Conservation (phyloP, 1,140 invertebrate species). For the Ceratosolen solmsi region DNA sequence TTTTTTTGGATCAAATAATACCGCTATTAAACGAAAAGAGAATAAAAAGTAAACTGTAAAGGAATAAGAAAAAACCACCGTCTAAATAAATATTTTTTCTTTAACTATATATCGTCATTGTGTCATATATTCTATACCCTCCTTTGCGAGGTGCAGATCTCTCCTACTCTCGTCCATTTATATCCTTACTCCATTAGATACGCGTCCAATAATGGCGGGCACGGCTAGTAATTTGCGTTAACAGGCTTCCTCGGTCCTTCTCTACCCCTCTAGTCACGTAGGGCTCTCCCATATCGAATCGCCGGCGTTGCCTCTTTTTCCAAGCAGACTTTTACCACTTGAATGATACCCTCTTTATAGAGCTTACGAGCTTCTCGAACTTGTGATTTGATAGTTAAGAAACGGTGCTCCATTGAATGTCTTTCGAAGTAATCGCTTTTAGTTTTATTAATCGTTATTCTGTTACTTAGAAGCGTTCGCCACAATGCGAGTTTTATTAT, state of each 20-base stretch:
- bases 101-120: neutral
- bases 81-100: neutral
- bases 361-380: neutral
- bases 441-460: slow-evolving; percentile 2
- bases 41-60: neutral
- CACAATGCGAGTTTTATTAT: neutral
- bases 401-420: neutral
- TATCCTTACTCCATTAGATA: slow-evolving; percentile 35
- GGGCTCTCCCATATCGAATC: slow-evolving; percentile 15
- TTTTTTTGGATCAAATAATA: too few species aligned
- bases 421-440: neutral
- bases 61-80: neutral
- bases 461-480: neutral
- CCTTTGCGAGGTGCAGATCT: neutral
- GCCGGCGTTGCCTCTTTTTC: neutral
- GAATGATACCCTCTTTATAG: neutral
- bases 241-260: neutral
- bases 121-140: neutral
- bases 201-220: neutral
- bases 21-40: too few species aligned
- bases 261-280: neutral
- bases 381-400: neutral
- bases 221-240: slow-evolving; percentile 30
- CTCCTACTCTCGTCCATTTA: neutral
- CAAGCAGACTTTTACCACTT: neutral